Base-by-base conservation (phyloP, 2,888 invertebrate genomes). In the Caenorhabditis wallacei region DNA sequence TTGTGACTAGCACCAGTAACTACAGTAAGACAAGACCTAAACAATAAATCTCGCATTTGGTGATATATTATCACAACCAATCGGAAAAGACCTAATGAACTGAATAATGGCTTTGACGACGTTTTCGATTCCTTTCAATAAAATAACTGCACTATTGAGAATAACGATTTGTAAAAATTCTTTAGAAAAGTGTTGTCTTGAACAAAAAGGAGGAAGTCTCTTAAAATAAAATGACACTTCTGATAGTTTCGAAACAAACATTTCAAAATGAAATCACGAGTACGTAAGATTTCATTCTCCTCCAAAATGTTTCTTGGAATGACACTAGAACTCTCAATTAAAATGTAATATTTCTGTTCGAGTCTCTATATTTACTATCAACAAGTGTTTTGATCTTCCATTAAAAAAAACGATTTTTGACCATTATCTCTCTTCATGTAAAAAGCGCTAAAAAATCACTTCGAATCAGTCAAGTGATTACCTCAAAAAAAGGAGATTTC, bases 381-480 rank as follows among this genome's bases (percentile, higher is more conserved):
- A 20, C 61, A 61, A 43, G 61, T 61, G 43, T 46, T 43, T 61
- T 46, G 43, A 10, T 7, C 40, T 40, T 40, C 40, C 40, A 13
- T 22, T 40, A 8, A 5, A 43, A 43, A 16, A 56, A 56, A 37
- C 53, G 69, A 30, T 69, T 69, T 74, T 53, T 61, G 71, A 61
- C 71, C 71, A 59, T 57, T 70, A 57, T 35, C n/a, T n/a, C n/a
- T n/a, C n/a, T n/a, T n/a, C 43, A 10, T 46, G 56, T 46, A 43
- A 56, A 54, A 56, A 40, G 63, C 56, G 64, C 54, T 51, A 64
- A 74, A n/a, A n/a, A 74, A 74, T 74, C 74, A 75, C 75, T 51
- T 75, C 57, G 75, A 68, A 68, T 75, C 75, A 75, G 57, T 75
- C 75, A 75, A 75, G 57, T 68, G 75, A 75, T 75, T 56, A 75